These are phyloP conservation scores for Oscarella lobularis DNA, from an alignment of 37 sponge, comb jelly and placozoan species.

Conservation along the genomic window DNA sequence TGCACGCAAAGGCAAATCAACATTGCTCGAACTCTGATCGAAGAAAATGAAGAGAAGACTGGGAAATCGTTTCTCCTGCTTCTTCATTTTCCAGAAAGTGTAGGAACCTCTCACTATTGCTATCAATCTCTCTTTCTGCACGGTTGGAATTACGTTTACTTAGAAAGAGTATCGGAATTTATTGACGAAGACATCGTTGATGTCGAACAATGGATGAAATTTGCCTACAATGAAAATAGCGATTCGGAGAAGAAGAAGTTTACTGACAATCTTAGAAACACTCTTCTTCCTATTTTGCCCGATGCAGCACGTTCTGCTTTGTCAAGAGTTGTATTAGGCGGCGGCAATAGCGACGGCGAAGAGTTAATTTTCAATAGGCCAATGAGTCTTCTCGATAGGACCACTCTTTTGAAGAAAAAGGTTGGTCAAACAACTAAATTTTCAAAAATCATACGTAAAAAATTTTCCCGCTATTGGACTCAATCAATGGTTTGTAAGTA, in stretches of 20 bases:
- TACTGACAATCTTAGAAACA: background rate
- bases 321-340: background rate
- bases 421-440: background rate
- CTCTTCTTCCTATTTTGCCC: background rate
- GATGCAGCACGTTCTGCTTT: background rate
- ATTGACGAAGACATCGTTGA: background rate
- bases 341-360: background rate
- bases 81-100: constrained; percentile 16
- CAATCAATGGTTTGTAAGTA: background rate
- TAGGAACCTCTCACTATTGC: constrained; percentile 21
- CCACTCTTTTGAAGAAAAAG: background rate
- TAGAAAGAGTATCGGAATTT: constrained; percentile 19
- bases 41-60: constrained; percentile 35
- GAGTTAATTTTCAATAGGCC: background rate
- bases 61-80: constrained; percentile 57
- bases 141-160: constrained; percentile 73
- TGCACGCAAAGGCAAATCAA: constrained; percentile 37
- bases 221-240: background rate
- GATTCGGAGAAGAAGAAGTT: background rate
- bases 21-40: constrained; percentile 64
- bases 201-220: background rate
- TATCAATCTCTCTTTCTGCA: constrained; percentile 74
- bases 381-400: background rate
- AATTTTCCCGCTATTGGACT: background rate
- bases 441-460: background rate